These are phyloP conservation scores for Caerostris extrusa DNA, from an alignment of 1,140 invertebrate species.

Conservation along the genomic window DNA sequence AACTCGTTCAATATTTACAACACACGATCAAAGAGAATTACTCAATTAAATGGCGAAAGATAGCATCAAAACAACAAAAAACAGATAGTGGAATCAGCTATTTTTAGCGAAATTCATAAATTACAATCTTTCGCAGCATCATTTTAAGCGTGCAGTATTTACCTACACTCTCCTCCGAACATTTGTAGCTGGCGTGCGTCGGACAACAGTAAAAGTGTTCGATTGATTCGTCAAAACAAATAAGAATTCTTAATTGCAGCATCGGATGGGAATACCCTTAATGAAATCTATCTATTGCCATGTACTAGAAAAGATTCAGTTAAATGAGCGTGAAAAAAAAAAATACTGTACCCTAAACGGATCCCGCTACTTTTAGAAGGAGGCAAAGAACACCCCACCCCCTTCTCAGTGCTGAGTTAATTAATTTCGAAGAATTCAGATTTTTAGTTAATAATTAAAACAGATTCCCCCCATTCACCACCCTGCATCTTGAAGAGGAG, in stretches of 20 bases:
- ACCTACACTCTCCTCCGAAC: not conserved
- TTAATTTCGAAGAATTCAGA: slow-evolving; percentile 61
- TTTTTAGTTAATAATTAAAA: slow-evolving; percentile 65
- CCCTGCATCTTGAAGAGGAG: no score
- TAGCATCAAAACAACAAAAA: no score
- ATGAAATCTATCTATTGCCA: slow-evolving; percentile 14
- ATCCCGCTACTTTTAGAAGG: not conserved
- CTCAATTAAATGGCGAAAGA: no score
- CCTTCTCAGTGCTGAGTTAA: slow-evolving; percentile 4
- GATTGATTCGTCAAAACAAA: not conserved
- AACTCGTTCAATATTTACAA: no score
- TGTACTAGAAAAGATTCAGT: not conserved
- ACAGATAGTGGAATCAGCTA: not conserved
- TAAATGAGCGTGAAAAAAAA: not conserved
- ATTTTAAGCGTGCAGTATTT: not conserved
- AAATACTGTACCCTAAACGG: not conserved
- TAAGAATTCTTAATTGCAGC: slow-evolving; percentile 41
- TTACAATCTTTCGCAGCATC: not conserved
- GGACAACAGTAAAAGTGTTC: not conserved
- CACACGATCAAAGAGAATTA: no score
- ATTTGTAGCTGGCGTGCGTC: no score
- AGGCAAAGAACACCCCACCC: not conserved
- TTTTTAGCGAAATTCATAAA: not conserved
- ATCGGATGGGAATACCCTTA: not conserved
- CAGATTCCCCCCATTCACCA: no score